These are phyloP conservation scores for Galbula dea DNA, from an alignment of 2,113 vertebrate genomes.

Conservation along the genomic window DNA sequence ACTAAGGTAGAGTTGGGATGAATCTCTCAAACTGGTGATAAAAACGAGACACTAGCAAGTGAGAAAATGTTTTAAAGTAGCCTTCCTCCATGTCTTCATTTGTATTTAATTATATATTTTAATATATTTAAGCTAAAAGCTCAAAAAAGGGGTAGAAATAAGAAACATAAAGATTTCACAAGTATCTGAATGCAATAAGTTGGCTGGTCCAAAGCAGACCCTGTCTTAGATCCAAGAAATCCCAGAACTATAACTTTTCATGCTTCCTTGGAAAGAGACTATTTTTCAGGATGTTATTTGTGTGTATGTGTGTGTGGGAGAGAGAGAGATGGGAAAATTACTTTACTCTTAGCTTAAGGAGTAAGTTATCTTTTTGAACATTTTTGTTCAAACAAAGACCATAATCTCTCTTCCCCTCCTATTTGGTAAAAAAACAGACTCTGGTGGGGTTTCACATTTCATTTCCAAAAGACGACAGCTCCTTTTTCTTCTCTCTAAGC, in stretches of 20 bases:
- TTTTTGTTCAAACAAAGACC: neutral
- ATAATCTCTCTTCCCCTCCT: neutral
- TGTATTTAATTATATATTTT: neutral
- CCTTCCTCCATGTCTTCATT: neutral
- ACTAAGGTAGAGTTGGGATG: neutral
- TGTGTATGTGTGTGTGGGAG: neutral
- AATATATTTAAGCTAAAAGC: neutral
- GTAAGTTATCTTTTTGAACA: neutral
- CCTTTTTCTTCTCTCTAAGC: neutral
- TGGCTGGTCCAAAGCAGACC: neutral
- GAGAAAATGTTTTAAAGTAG: neutral
- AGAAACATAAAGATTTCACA: neutral
- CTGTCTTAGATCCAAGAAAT: neutral
- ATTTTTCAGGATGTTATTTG: neutral
- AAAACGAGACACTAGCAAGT: neutral
- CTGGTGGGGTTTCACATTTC: neutral
- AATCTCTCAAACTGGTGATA: neutral
- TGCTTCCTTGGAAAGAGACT: neutral
- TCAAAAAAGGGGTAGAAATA: neutral
- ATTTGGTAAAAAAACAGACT: neutral
- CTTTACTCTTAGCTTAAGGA: neutral
- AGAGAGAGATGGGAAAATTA: neutral
- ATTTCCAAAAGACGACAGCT: neutral
- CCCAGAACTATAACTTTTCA: neutral
- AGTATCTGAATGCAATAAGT: neutral